Base-by-base conservation (phyloP, 2,797 vertebrate genomes). In the Adelosebastes latens region DNA sequence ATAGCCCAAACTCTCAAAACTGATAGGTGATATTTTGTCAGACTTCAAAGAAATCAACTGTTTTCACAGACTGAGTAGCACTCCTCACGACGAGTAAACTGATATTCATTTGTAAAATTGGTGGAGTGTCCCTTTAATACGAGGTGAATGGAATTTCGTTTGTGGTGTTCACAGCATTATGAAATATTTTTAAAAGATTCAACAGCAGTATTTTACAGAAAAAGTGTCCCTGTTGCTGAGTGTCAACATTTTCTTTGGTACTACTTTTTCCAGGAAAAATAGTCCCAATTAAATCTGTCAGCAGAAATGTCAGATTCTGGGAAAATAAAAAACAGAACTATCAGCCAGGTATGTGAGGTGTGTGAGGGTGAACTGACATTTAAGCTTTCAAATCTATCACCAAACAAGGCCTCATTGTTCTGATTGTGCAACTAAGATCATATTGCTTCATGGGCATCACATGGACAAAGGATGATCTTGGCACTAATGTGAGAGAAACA, bases 401-500 rank as follows among this genome's bases (percentile, higher is more conserved):
- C 9, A 49, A 61, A 75, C n/a, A 69, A 65, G 34, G 60, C 8
- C 42, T 63, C 3, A 1, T 14, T 79, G 36, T 70, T 49, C 10
- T 73, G 8, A 65, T 18, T 18, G 55, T 2, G 53, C 27, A 32
- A 65, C 61, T 58, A 2, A 25, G 56, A 56, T 74, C 49, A 36
- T 72, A 10, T 36, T 71, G 46, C 76, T 20, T 68, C 31, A 63
- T 31, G 9, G 22, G 36, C 9, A 42, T 71, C 27, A 14, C 22
- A 12, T 9, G 4, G 25, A 81, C 75, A 75, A 46, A 74, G 14
- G 18, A 49, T 69, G 27, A 62, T 42, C 25, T 72, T 66, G 2
- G 36, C 77, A 55, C 53, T 58, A 11, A 53, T 60, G 60, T 73
- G 42, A 77, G 64, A 77, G 8, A 70, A 49, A 76, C 27, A 58